Base-by-base conservation (phyloP, 1,140 invertebrate genomes). In the Drosophila carrolli region DNA sequence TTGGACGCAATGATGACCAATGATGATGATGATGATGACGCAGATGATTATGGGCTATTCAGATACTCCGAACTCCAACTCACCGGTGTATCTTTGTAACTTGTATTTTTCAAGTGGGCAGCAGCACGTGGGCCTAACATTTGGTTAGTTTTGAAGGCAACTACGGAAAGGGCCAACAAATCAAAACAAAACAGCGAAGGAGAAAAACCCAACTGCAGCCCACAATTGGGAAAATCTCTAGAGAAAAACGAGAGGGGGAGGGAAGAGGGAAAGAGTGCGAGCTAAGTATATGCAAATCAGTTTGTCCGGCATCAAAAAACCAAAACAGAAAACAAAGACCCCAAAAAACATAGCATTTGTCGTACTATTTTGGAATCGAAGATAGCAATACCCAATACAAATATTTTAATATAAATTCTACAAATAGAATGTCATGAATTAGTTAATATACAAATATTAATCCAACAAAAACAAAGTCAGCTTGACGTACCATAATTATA, bases 41-140 rank as follows among this genome's bases (percentile, higher is more conserved):
- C 38, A 50, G 61, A 58, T 80, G 59, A 70, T 70, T 60, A 65
- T 63, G 38, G 37, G 55, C 40, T 76, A 38, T 75, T 63, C 58
- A 75, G 71, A 57, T 75, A 46, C 46, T 40, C n/a, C 37, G 16
- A 6, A 51, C 46, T 50, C 38, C 27, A 44, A 73, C 35, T 48
- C 50, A 23, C 46, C 9, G 19, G 13, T 35, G 19, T 43, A 75
- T 55, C 61, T 75, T 37, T 55, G 37, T 71, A 71, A 68, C 63
- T 68, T 35, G 16, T 38, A n/a, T 19, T 38, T 14, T 38, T 53
- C 8, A 55, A 57, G 72, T 76, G 65, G 68, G 71, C 65, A 48
- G 71, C 44, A 79, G 79, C 83, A 88, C 65, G 83, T 86, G 82
- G 83, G 82, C 70, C 65, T 63, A 5, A 72, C 41, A 41, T 58